These are phyloP conservation scores for Chrysaora quinquecirrha DNA, from an alignment of 30 jellyfish, hydroid and myxozoan species.

Conservation along the genomic window DNA sequence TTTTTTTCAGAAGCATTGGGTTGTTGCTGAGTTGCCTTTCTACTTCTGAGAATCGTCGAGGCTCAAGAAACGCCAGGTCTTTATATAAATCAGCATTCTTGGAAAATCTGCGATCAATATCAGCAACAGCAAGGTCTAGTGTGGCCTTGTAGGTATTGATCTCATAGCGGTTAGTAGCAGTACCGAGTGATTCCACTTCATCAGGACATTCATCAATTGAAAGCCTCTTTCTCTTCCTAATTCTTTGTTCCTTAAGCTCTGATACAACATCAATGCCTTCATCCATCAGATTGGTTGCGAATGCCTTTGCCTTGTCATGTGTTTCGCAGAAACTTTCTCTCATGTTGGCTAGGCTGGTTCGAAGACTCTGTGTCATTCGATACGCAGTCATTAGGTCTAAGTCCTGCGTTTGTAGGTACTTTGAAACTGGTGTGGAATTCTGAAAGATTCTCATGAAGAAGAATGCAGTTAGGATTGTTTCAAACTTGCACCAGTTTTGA, in stretches of 20 bases:
- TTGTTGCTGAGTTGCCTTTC: conserved; percentile 9
- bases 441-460: neutral
- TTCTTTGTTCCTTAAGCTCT: conserved; percentile 19
- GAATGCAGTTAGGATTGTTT: conserved; percentile 7
- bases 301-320: conserved; percentile 10
- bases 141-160: conserved; percentile 21
- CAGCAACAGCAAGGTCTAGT: conserved; percentile 22
- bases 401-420: conserved; percentile 10
- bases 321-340: neutral
- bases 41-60: conserved; percentile 31
- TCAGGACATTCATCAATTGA: conserved; percentile 20
- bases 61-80: conserved; percentile 22
- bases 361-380: conserved; percentile 26
- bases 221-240: conserved; percentile 30
- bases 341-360: conserved; percentile 22
- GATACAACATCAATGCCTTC: conserved; percentile 11
- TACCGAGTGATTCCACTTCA: conserved; percentile 20
- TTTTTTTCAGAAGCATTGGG: conserved; percentile 6
- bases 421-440: conserved; percentile 17
- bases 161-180: conserved; percentile 11
- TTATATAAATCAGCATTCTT: neutral
- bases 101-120: conserved; percentile 21
- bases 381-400: conserved; percentile 16
- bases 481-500: conserved; percentile 2
- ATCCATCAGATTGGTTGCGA: conserved; percentile 1